A percentile compares a stretch with the other conserved stretches of the same genome.
These are phyloP conservation scores for Ashinkailepas kermadecensis DNA, from an alignment of 2,888 invertebrate genomes.

Conservation along the genomic window DNA sequence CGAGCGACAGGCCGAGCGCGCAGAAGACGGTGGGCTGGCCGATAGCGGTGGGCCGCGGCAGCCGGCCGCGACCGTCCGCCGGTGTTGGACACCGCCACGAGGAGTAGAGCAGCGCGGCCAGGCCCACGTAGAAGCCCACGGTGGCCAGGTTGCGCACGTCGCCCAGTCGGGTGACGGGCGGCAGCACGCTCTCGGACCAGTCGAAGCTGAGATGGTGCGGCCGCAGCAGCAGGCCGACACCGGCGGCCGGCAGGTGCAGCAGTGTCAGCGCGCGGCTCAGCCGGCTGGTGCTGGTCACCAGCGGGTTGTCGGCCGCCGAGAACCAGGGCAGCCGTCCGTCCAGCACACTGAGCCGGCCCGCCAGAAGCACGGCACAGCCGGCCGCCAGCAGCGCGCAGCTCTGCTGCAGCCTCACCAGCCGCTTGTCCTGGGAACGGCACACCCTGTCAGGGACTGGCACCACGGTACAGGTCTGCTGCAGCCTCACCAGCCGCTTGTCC, in stretches of 20 bases:
- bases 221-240: constrained; percentile 75
- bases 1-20: constrained; percentile 54
- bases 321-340: constrained; percentile 58
- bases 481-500: no score
- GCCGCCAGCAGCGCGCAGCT: neutral
- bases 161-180: constrained; percentile 64
- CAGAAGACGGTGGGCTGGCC: constrained; percentile 20
- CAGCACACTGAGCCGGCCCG: constrained; percentile 69
- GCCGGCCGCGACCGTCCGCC: neutral
- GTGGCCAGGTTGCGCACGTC: constrained; percentile 67
- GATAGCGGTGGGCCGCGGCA: constrained; percentile 10
- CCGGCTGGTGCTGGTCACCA: constrained; percentile 71
- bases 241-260: constrained; percentile 82
- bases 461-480: no score
- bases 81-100: constrained; percentile 18
- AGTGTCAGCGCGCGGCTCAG: constrained; percentile 81
- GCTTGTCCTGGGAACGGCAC: constrained; percentile 7
- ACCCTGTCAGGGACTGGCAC: neutral
- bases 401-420: neutral
- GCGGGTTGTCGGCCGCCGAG: constrained; percentile 91
- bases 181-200: constrained; percentile 97
- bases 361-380: constrained; percentile 53
- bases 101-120: constrained; percentile 47
- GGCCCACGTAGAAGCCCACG: constrained; percentile 55
- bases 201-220: constrained; percentile 89